These are phyloP conservation scores for Caenorhabditis sinica DNA, from an alignment of 2,888 invertebrate species.

Conservation along the genomic window DNA sequence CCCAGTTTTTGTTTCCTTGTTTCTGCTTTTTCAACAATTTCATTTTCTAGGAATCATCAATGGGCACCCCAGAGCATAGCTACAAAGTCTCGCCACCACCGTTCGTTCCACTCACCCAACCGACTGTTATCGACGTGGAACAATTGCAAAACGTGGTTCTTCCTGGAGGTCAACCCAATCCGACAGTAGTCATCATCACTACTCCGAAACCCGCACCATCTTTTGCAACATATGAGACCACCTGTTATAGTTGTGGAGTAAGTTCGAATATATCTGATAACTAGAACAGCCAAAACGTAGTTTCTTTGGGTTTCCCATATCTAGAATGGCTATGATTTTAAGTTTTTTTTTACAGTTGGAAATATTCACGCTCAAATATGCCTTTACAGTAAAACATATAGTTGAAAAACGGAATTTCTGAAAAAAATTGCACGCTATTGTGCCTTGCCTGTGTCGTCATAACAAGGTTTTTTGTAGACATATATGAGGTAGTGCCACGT, in stretches of 20 bases:
- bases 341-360: too few species aligned
- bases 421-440: not conserved
- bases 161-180: conserved; percentile 52
- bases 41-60: conserved; percentile 61
- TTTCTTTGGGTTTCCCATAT: too few species aligned
- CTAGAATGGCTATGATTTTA: too few species aligned
- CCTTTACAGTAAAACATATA: too few species aligned
- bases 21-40: not conserved
- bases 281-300: too few species aligned
- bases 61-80: conserved; percentile 51
- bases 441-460: not conserved
- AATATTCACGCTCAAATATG: too few species aligned
- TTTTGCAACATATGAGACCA: conserved; percentile 71
- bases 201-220: conserved; percentile 71
- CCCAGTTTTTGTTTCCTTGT: not conserved
- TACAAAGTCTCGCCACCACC: conserved; percentile 76
- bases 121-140: conserved; percentile 59
- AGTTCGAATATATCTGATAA: too few species aligned
- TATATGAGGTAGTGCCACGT: not conserved
- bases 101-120: conserved; percentile 72
- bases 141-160: conserved; percentile 57
- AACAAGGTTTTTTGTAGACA: not conserved
- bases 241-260: conserved; percentile 73
- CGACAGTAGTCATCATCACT: conserved; percentile 66
- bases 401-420: not conserved